Evolutionary conservation across 2,113 vertebrate species (phyloP), one percentile per base, ranked within the genome.

Genomic region (Bettongia penicillata): DNA sequence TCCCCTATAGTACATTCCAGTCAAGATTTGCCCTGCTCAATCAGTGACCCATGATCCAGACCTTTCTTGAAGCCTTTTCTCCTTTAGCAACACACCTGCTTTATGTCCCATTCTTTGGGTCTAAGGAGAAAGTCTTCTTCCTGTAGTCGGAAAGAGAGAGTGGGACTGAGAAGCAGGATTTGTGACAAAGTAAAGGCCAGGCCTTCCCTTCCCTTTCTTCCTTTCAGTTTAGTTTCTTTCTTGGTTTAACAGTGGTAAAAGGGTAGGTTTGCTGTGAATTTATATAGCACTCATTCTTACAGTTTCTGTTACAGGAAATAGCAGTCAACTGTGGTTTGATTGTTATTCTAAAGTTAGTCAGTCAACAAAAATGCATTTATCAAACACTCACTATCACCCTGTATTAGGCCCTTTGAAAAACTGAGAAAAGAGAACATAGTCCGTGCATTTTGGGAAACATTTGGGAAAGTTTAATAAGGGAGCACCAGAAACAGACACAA

Each of bases 301-400:
- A 52, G 6, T 55, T 96, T 97, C 94, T 8, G 84, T 96, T 96
- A 61, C 51, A 93, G 61, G 94, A 97, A 96, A 51, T 51, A 16
- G 24, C 51, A 11, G 94, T 90, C 93, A 96, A n/a, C 1, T 53
- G 91, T 93, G 90, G 92, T 95, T 96, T 96, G 51, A 61, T 89
- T 93, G 89, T 49, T 77, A 47, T 61, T 94, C 77, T 53, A 94
- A 51, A n/a, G 61, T 77, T 94, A 93, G 91, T 94, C 93, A 95
- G 31, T 49, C 16, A 28, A 94, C 0, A 43, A 25, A 7, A 89
- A 91, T 93, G 55, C 90, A 77, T 93, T 19, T 94, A 53, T 37
- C 0, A 52, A 92, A 3, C 0, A 25, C 37, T 14, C 28, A 91
- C 11, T 26, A 19, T 47, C 1, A 9, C 28, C 47, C 23, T 43